Percentiles rank a stretch among this genome's conserved stretches.
phyloP scores from a whole-genome alignment of 2,888 invertebrate species.

The Quadriops clusia region DNA sequence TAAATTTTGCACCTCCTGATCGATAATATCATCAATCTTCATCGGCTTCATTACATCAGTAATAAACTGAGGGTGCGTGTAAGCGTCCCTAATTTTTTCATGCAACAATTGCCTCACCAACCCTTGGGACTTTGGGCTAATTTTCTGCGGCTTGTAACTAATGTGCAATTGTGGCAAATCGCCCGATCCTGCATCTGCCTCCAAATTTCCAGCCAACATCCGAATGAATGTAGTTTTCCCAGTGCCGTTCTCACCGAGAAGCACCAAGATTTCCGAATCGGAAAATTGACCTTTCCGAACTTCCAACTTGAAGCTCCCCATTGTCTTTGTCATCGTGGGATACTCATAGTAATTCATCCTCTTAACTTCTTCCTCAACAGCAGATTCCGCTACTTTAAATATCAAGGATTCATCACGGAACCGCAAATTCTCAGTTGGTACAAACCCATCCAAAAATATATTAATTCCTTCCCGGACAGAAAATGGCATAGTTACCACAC shows the following conservation, averaged over 20 bases:
- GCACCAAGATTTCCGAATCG: slow-evolving; percentile 96
- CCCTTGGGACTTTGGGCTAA: slow-evolving; percentile 93
- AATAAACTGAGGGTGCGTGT: slow-evolving; percentile 94
- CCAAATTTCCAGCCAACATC: slow-evolving; percentile 92
- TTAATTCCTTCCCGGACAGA: slow-evolving; percentile 99
- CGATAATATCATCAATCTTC: slow-evolving; percentile 93
- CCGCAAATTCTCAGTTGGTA: slow-evolving; percentile 96
- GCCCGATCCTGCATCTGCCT: slow-evolving; percentile 70
- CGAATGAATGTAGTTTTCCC: slow-evolving; percentile 99
- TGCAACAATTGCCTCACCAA: slow-evolving; percentile 85
- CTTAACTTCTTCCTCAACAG: slow-evolving; percentile 94
- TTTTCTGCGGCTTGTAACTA: slow-evolving; percentile 99
- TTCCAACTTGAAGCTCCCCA: slow-evolving; percentile 64
- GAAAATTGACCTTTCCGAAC: slow-evolving; percentile 92
- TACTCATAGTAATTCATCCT: slow-evolving; percentile 95
- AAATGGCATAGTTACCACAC: slow-evolving; percentile 99
- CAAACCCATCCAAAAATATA: slow-evolving; percentile 98
- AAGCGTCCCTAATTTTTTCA: slow-evolving; percentile 95
- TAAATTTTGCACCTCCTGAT: slow-evolving; percentile 95
- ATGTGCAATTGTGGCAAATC: slow-evolving; percentile 86
- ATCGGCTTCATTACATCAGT: slow-evolving; percentile 98
- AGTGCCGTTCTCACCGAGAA: slow-evolving; percentile 95
- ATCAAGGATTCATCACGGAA: slow-evolving; percentile 94
- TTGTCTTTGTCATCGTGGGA: slow-evolving; percentile 79
- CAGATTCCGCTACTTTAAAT: slow-evolving; percentile 97